phyloP scores from a whole-genome alignment of 1,140 invertebrate species.

The Listronotus bonariensis region DNA sequence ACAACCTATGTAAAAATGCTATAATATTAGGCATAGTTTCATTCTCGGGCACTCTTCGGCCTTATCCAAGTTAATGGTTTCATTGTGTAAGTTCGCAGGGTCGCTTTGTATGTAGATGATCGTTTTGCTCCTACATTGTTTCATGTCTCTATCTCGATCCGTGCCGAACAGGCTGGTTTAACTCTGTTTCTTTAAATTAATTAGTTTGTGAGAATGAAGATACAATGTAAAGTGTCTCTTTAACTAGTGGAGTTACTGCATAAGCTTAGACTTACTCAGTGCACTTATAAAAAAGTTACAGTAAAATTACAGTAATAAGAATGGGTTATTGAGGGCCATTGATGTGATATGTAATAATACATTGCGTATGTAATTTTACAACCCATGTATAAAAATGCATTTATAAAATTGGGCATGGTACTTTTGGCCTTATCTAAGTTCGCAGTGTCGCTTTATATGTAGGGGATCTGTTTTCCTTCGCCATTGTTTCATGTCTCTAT shows the following conservation, averaged over 20 bases:
- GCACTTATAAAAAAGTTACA: too few relatives aligned
- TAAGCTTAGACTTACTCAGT: too few relatives aligned
- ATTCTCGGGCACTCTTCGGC: too few relatives aligned
- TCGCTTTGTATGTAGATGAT: slow-evolving; percentile 9
- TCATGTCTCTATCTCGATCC: slow-evolving; percentile 2
- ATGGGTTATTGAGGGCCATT: too few relatives aligned
- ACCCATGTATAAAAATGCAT: too few relatives aligned
- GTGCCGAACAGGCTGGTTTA: neutral
- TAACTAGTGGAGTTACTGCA: neutral
- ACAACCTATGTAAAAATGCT: too few relatives aligned
- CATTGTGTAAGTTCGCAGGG: neutral
- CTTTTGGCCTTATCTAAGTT: neutral
- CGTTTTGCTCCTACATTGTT: slow-evolving; percentile 1
- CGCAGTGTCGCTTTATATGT: slow-evolving; percentile 1
- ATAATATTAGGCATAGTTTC: too few relatives aligned
- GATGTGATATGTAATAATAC: too few relatives aligned
- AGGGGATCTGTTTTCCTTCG: neutral
- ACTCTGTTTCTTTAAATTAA: slow-evolving; percentile 8
- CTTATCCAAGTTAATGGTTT: slow-evolving; percentile 4
- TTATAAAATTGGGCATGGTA: too few relatives aligned
- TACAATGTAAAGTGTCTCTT: neutral
- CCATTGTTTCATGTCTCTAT: slow-evolving; percentile 5
- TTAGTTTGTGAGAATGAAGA: neutral
- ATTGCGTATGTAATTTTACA: too few relatives aligned
- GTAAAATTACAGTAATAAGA: too few relatives aligned